phyloP scores from a whole-genome alignment of 2,113 vertebrate genomes.

The Crotalus horridus region DNA sequence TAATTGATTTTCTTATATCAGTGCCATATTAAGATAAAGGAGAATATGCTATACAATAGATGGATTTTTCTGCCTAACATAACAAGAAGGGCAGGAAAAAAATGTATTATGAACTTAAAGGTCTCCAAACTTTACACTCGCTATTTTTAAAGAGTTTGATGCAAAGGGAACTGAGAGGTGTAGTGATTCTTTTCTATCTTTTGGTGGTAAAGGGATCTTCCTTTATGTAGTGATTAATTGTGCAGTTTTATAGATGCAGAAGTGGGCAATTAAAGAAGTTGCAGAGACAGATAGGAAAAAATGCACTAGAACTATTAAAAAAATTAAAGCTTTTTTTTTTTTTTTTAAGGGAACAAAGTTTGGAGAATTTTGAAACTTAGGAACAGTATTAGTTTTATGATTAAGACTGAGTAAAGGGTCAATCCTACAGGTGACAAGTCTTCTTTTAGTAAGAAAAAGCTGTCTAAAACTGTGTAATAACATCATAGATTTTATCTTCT shows the following conservation, averaged over 20 bases:
- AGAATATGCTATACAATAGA: not conserved
- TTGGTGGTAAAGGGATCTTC: not conserved
- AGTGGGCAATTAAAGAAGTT: not conserved
- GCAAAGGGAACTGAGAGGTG: not conserved
- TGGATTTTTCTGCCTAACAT: slow-evolving; percentile 10
- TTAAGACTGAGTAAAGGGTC: not conserved
- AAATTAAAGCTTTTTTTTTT: not conserved
- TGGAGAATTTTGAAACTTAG: not conserved
- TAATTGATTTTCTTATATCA: not conserved
- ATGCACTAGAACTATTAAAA: not conserved
- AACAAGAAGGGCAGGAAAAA: slow-evolving; percentile 41
- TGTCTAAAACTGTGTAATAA: not conserved
- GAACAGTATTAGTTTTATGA: not conserved
- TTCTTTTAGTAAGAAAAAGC: not conserved
- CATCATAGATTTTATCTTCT: not conserved
- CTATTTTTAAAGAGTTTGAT: slow-evolving; percentile 33
- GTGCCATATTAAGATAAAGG: not conserved
- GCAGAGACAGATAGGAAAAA: not conserved
- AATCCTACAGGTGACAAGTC: not conserved
- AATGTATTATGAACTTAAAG: slow-evolving; percentile 28
- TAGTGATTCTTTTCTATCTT: not conserved
- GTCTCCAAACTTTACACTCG: slow-evolving; percentile 17
- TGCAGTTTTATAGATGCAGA: not conserved
- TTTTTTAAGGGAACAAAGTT: not conserved
- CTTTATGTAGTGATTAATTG: not conserved